Evolutionary conservation across 2,113 vertebrate species (phyloP).

Genomic region (Coracopsis vasa): DNA sequence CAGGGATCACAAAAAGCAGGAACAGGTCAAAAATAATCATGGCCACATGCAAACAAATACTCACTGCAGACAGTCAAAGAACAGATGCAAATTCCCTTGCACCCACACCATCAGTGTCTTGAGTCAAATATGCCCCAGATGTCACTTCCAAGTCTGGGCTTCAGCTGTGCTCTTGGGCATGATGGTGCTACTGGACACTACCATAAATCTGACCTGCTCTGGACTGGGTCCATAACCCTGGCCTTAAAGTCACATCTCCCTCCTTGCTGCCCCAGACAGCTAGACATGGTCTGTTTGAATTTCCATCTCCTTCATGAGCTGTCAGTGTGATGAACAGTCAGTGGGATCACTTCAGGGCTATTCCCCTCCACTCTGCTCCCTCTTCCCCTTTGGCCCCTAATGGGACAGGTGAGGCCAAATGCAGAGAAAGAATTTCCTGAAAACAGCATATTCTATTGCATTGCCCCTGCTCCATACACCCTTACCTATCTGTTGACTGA

Average conservation of each 20-base stretch:
- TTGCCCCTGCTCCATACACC: not conserved
- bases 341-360: not conserved
- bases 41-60: not conserved
- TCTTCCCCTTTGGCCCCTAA: not conserved
- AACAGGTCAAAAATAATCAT: not conserved
- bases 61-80: not conserved
- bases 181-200: not conserved
- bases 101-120: not conserved
- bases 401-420: accelerated
- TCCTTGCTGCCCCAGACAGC: not conserved
- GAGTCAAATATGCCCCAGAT: not conserved
- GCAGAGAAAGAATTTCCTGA: not conserved
- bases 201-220: not conserved
- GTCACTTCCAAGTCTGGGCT: not conserved
- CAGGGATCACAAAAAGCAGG: not conserved
- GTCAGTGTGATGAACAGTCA: not conserved
- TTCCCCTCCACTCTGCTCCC: not conserved
- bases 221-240: not conserved
- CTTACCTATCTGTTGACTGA: not conserved
- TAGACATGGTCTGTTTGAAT: not conserved
- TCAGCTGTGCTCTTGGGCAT: not conserved
- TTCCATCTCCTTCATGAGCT: not conserved
- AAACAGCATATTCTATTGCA: not conserved
- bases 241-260: not conserved
- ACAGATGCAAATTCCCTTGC: not conserved